phyloP scores from a whole-genome alignment of 1,140 invertebrate genomes.

The Zaprionus inermis region DNA sequence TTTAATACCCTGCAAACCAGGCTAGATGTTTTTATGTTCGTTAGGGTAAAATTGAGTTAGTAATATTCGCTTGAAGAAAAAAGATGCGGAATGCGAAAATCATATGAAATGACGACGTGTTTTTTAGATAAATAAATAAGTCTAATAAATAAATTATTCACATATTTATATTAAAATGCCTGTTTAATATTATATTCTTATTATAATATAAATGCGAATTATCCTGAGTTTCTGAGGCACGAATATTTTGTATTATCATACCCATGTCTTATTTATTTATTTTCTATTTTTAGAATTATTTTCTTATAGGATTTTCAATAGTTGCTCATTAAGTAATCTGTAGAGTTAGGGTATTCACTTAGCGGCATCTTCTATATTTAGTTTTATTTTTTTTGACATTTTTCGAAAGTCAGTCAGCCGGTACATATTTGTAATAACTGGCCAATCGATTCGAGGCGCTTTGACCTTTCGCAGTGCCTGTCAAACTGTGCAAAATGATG shows the following conservation, averaged over 20 bases:
- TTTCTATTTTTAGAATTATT: too few relatives aligned
- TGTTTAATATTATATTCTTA: too few relatives aligned
- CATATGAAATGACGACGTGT: not conserved
- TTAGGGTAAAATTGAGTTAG: too few relatives aligned
- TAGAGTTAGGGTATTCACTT: not conserved
- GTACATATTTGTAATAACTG: conserved; percentile 27
- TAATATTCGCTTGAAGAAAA: not conserved
- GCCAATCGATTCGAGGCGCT: conserved; percentile 38
- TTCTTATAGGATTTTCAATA: too few relatives aligned
- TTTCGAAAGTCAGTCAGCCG: conserved; percentile 28
- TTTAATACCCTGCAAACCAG: conserved; percentile 11
- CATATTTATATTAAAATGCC: too few relatives aligned
- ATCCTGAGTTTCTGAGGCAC: too few relatives aligned
- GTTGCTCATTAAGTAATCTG: too few relatives aligned
- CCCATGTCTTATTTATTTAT: too few relatives aligned
- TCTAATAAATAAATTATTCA: too few relatives aligned
- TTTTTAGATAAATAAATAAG: not conserved
- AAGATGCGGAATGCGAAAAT: not conserved
- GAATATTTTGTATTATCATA: too few relatives aligned
- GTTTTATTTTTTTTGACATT: conserved; percentile 1
- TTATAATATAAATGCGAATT: too few relatives aligned
- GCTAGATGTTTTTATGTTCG: not conserved
- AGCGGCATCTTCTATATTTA: not conserved
- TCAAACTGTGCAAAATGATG: conserved; percentile 59
- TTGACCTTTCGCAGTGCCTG: conserved; percentile 59